A percentile compares a stretch with the other conserved stretches of the same genome.
phyloP scores from a whole-genome alignment of 2,888 invertebrate genomes.

The Pandemis cinnamomeana region DNA sequence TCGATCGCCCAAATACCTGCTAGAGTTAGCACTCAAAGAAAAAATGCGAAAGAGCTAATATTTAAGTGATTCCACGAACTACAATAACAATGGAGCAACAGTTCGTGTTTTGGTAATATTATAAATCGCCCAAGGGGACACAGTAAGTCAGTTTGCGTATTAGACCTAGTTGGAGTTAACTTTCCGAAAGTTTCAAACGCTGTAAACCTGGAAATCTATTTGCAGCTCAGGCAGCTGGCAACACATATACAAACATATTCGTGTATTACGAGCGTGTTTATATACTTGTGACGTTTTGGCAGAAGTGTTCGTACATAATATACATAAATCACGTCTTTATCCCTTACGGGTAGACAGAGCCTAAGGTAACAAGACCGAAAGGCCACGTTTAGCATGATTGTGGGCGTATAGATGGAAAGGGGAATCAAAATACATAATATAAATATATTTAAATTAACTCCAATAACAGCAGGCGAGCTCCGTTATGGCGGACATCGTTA shows the following conservation, averaged over 20 bases:
- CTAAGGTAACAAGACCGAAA: no score
- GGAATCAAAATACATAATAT: background rate
- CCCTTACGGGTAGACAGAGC: no score
- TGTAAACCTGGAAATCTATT: conserved; percentile 29
- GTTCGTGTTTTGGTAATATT: conserved; percentile 6
- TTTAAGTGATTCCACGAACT: conserved; percentile 16
- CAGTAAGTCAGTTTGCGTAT: conserved; percentile 6
- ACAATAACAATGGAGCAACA: conserved; percentile 19
- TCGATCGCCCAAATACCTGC: no score
- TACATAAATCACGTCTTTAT: no score
- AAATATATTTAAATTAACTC: background rate
- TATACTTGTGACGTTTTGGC: background rate
- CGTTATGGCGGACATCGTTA: conserved; percentile 15
- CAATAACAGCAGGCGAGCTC: background rate
- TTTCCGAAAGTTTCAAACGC: conserved; percentile 15
- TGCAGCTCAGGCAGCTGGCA: conserved; percentile 11
- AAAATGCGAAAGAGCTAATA: background rate
- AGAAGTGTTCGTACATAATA: no score
- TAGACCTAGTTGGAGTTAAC: conserved; percentile 15
- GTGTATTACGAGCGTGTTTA: background rate
- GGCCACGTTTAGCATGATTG: no score
- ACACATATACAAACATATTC: conserved; percentile 14
- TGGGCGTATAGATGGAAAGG: no score
- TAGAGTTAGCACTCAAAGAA: no score
- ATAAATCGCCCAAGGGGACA: conserved; percentile 16